Evolutionary conservation across 2,888 invertebrate species (phyloP), one percentile per base, ranked within the genome.

Genomic region (Lasioglossum malachurum): DNA sequence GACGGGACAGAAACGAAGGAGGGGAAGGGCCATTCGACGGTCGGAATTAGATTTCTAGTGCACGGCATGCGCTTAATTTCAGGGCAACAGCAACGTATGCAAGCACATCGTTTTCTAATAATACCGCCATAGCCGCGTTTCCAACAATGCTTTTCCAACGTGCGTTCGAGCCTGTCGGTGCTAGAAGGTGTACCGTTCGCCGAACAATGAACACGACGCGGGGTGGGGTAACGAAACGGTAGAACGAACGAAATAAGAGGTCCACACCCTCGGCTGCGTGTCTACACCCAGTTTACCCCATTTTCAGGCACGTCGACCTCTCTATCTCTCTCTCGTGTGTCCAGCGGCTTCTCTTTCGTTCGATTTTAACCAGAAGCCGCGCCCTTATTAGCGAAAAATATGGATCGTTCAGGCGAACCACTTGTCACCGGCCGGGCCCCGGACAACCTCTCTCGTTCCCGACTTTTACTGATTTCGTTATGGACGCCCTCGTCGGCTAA

Each of bases 1-100:
- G 19, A 35, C 67, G 2, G 7, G 67, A 35, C 7, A 67, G 75
- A 41, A 74, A 23, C 38, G 76, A 46, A 46, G 4, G 46, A 46
- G 27, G 69, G 80, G 57, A 60, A 53, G 46, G 73, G n/a, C 4
- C 44, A 23, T 23, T 23, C 10, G 35, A 19, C 44, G 44, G 81
- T 87, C 82, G 88, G 88, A 93, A 93, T 92, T 92, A 90, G 91
- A 93, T 92, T 92, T 92, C 91, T 92, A 88, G 92, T 87, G 75
- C 92, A 90, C 82, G 92, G 88, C 83, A 57, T 89, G 77, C 86
- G 81, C 82, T 91, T 85, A 89, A 90, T 93, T 93, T 92, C 84
- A 87, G 84, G 77, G 53, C 77, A 82, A 44, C 75, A 10, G 53
- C 53, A 23, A 53, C 53, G 83, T 82, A 72, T 84, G 78, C 84